These are phyloP conservation scores for Micronycteris hirsuta DNA, from an alignment of 2,113 vertebrate species.

Conservation along the genomic window DNA sequence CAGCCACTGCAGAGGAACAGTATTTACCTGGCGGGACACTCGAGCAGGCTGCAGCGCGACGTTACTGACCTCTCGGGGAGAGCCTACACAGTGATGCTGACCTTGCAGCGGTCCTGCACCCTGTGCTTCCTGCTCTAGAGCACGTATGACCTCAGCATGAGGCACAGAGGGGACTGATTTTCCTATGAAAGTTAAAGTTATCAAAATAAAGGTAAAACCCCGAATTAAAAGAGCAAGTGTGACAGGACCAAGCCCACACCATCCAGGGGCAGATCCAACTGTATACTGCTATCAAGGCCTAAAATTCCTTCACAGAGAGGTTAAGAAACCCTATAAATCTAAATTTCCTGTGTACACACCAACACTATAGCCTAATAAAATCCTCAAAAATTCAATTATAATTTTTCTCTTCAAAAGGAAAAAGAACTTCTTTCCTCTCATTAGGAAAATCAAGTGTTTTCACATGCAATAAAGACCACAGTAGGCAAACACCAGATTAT, in stretches of 20 bases:
- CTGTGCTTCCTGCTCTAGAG: slow-evolving; percentile 89
- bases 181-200: slow-evolving; percentile 80
- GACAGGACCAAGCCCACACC: slow-evolving; percentile 56
- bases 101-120: slow-evolving; percentile 79
- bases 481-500: slow-evolving; percentile 27
- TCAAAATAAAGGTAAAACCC: slow-evolving; percentile 63
- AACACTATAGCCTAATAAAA: background rate
- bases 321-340: background rate
- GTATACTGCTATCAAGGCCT: background rate
- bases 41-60: slow-evolving; percentile 84
- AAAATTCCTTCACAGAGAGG: background rate
- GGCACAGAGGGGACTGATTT: slow-evolving; percentile 89
- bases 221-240: slow-evolving; percentile 53
- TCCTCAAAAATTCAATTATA: background rate
- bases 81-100: slow-evolving; percentile 89
- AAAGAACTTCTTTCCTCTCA: slow-evolving; percentile 28
- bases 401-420: background rate
- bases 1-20: background rate
- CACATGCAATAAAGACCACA: slow-evolving; percentile 23
- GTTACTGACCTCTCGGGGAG: slow-evolving; percentile 88
- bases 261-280: slow-evolving; percentile 25
- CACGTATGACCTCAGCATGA: slow-evolving; percentile 88
- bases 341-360: background rate
- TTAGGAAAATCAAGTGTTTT: slow-evolving; percentile 28
- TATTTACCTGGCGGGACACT: slow-evolving; percentile 89